Conservation (phyloP, 2,113 vertebrate species). For the Lycaon pictus region DNA sequence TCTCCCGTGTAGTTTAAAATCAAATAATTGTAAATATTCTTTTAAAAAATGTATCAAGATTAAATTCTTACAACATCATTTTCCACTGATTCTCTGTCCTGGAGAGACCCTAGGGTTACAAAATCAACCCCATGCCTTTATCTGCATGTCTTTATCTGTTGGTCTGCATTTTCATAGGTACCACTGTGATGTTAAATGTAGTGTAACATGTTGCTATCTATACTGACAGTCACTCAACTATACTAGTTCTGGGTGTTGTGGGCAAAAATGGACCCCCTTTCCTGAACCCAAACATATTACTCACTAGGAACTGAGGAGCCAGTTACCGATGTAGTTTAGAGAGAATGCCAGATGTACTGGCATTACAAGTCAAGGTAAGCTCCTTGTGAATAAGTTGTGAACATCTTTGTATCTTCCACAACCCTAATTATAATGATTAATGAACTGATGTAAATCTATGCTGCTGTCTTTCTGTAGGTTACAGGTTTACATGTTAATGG, state of each 20-base stretch:
- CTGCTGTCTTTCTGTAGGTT: background rate
- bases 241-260: background rate
- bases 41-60: background rate
- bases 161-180: background rate
- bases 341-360: background rate
- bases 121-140: background rate
- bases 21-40: background rate
- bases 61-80: background rate
- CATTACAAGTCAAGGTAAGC: background rate
- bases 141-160: background rate
- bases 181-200: background rate
- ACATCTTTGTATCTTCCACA: background rate
- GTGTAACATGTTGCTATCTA: background rate
- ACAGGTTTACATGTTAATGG: background rate
- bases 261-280: background rate
- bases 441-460: background rate
- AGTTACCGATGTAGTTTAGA: background rate
- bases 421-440: background rate
- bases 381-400: background rate
- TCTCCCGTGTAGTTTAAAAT: slow-evolving; percentile 1
- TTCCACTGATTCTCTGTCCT: background rate
- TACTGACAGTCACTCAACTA: background rate
- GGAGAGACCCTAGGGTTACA: background rate
- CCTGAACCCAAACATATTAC: background rate
- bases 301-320: background rate